These are phyloP conservation scores for Carapus acus DNA, from an alignment of 2,797 vertebrate genomes.

Conservation along the genomic window DNA sequence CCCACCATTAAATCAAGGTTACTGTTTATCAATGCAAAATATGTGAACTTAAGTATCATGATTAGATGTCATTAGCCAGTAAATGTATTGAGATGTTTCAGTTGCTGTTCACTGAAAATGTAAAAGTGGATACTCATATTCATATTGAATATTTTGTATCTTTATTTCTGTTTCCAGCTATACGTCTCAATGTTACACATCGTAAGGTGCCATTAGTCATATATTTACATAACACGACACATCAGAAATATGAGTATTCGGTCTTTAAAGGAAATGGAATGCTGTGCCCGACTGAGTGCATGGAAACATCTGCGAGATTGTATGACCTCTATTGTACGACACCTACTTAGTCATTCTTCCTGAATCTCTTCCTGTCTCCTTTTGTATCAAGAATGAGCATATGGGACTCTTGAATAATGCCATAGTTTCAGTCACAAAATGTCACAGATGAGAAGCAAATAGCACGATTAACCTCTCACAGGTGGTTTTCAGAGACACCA, in stretches of 20 bases:
- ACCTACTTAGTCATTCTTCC: slow-evolving; percentile 12
- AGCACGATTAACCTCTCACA: slow-evolving; percentile 20
- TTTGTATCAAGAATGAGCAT: slow-evolving; percentile 10
- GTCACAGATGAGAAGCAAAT: slow-evolving; percentile 46
- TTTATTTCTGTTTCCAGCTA: no score
- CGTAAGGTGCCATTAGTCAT: slow-evolving; percentile 5
- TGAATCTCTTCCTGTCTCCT: slow-evolving; percentile 10
- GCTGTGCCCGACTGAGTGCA: slow-evolving; percentile 27
- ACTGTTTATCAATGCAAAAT: no score
- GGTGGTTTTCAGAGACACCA: slow-evolving; percentile 24
- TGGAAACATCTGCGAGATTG: slow-evolving; percentile 38
- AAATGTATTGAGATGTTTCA: no score
- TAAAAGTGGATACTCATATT: no score
- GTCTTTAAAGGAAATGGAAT: slow-evolving; percentile 26
- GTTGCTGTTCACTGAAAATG: no score
- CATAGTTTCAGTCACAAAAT: slow-evolving; percentile 30
- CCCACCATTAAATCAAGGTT: no score
- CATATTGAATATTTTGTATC: no score
- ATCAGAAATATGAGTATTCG: no score
- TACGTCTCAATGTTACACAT: no score
- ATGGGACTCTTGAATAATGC: slow-evolving; percentile 16
- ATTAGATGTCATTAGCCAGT: no score
- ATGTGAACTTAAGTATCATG: no score
- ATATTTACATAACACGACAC: slow-evolving; percentile 27
- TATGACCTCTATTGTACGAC: slow-evolving; percentile 33